phyloP scores from a whole-genome alignment of 2,113 vertebrate genomes.

The Elaphurus davidianus region DNA sequence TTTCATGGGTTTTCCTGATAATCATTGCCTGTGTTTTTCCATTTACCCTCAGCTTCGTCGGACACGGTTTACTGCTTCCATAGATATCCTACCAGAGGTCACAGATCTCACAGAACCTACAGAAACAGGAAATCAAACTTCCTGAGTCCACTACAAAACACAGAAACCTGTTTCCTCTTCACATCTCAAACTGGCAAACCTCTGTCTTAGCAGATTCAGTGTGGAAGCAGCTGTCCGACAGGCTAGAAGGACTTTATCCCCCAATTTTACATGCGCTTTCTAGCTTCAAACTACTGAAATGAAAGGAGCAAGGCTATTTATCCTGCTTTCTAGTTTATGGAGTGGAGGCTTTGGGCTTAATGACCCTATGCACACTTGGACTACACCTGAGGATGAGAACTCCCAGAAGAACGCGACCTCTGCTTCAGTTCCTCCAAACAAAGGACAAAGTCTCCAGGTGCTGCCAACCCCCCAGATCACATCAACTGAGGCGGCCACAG shows the following conservation, averaged over 20 bases:
- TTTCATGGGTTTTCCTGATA: conserved; percentile 46
- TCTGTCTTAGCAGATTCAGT: conserved; percentile 55
- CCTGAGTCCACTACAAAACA: conserved; percentile 75
- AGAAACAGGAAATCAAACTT: conserved; percentile 85
- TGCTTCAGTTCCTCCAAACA: not conserved
- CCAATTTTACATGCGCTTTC: not conserved
- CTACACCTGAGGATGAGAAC: not conserved
- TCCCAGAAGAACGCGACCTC: not conserved
- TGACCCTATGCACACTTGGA: not conserved
- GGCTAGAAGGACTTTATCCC: not conserved
- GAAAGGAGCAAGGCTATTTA: conserved; percentile 59
- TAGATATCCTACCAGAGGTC: conserved; percentile 64
- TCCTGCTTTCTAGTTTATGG: conserved; percentile 71
- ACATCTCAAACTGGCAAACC: conserved; percentile 56
- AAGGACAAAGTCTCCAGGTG: not conserved
- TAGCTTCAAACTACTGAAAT: conserved; percentile 62
- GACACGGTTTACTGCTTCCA: conserved; percentile 61
- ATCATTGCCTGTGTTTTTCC: conserved; percentile 72
- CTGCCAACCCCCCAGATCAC: not conserved
- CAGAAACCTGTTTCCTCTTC: conserved; percentile 84
- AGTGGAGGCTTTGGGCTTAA: conserved; percentile 40
- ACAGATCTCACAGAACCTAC: conserved; percentile 70
- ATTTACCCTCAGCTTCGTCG: conserved; percentile 65
- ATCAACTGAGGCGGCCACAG: fast-evolving
- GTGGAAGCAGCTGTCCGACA: conserved; percentile 49